Evolutionary conservation across 2,888 invertebrate genomes (phyloP).

Genomic region (Pammene fasciana): DNA sequence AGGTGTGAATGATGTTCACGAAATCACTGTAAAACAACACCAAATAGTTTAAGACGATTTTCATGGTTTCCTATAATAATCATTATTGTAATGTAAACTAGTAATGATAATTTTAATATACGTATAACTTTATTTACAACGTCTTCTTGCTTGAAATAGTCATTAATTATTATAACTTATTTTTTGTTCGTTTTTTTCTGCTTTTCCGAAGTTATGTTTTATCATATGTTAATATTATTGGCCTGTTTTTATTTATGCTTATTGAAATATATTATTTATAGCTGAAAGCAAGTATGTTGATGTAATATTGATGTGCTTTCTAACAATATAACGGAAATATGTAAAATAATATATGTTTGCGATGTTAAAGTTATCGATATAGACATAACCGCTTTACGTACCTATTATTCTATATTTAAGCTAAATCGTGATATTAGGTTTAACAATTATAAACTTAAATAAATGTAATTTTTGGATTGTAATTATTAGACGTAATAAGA

Average conservation of each 20-base stretch:
- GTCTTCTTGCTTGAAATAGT: slow-evolving; percentile 41
- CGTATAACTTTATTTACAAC: slow-evolving; percentile 36
- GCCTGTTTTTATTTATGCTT: slow-evolving; percentile 45
- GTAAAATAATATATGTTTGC: slow-evolving; percentile 64
- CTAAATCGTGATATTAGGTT: slow-evolving; percentile 84
- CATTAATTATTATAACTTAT: slow-evolving; percentile 28
- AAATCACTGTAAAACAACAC: slow-evolving; percentile 78
- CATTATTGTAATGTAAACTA: slow-evolving; percentile 43
- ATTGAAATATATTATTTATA: slow-evolving; percentile 42
- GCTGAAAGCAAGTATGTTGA: slow-evolving; percentile 48
- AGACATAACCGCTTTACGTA: slow-evolving; percentile 73
- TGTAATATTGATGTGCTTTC: slow-evolving; percentile 56
- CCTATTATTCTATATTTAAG: slow-evolving; percentile 77
- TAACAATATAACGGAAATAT: slow-evolving; percentile 51
- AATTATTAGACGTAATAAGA: slow-evolving; percentile 80
- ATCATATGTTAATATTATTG: slow-evolving; percentile 26
- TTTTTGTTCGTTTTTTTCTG: slow-evolving; percentile 12
- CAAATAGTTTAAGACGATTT: slow-evolving; percentile 72
- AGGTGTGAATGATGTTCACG: slow-evolving; percentile 57
- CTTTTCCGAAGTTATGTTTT: slow-evolving; percentile 17
- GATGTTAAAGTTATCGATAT: slow-evolving; percentile 72
- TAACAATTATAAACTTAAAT: slow-evolving; percentile 81
- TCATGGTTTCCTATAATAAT: slow-evolving; percentile 52
- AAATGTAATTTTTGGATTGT: slow-evolving; percentile 83
- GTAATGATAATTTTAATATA: slow-evolving; percentile 42